phyloP scores from a whole-genome alignment of 1,140 invertebrate species.

The Drosophila paulistorum region DNA sequence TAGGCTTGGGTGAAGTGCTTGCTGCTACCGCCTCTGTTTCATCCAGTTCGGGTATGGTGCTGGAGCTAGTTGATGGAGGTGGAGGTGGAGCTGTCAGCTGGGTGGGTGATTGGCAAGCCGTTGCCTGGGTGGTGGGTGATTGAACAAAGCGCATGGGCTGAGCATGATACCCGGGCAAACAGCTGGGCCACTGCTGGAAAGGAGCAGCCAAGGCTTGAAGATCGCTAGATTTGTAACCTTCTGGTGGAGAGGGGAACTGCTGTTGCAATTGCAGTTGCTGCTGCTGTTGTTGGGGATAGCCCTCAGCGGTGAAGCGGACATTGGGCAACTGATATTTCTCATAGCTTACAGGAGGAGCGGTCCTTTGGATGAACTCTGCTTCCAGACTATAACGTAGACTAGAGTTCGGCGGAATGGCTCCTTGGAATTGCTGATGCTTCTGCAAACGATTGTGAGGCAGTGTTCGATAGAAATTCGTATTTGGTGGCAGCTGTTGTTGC shows the following conservation, averaged over 20 bases:
- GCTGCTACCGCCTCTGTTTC: constrained; percentile 55
- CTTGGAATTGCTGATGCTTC: constrained; percentile 83
- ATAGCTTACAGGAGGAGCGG: constrained; percentile 83
- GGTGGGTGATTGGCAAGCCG: constrained; percentile 14
- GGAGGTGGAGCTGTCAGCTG: constrained; percentile 30
- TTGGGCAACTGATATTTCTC: constrained; percentile 85
- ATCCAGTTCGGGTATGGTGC: constrained; percentile 73
- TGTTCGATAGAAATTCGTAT: constrained; percentile 86
- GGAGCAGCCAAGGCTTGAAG: constrained; percentile 53
- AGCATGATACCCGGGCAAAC: constrained; percentile 83
- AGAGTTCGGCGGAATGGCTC: constrained; percentile 85
- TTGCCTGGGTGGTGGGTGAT: constrained; percentile 45
- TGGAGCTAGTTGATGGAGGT: constrained; percentile 22
- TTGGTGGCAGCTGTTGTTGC: constrained; percentile 65
- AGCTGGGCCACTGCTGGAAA: constrained; percentile 83
- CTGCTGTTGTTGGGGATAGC: constrained; percentile 86
- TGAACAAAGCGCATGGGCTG: constrained; percentile 71
- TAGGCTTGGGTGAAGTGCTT: constrained; percentile 53
- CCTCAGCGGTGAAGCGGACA: constrained; percentile 90
- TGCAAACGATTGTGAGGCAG: constrained; percentile 87
- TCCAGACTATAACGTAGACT: constrained; percentile 87
- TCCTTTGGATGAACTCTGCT: constrained; percentile 87
- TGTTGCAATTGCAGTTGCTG: constrained; percentile 77
- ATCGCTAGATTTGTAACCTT: constrained; percentile 85
- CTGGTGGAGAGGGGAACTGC: constrained; percentile 88